Evolutionary conservation across 2,888 invertebrate genomes (phyloP), one percentile per base, ranked within the genome.

Genomic region (Strigamia maritima): DNA sequence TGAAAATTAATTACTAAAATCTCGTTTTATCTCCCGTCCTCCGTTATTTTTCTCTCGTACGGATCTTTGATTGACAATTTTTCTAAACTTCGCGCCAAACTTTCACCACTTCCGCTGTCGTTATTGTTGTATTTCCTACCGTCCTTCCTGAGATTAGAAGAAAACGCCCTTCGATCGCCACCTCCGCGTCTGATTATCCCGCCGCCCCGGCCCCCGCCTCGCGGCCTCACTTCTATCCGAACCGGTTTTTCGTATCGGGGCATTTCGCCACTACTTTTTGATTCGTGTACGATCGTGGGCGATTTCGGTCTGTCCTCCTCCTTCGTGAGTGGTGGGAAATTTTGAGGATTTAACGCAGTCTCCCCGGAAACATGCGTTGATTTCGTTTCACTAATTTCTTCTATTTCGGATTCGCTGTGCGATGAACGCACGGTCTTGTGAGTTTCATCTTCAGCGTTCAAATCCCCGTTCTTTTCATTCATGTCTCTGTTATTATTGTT

Each of bases 241-340:
- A 79, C 82, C 86, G 83, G 84, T 86, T 81, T 81, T 82, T 84
- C 79, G 81, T 76, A 82, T 84, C 82, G 82, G 38, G 22, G 65
- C 76, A 31, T 76, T 49, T n/a, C 80, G 79, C 14, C 49, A 7
- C 14, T 70, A 78, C 38, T 81, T 80, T 26, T 76, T 74, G 60
- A 22, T 19, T 79, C 80, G 14, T 7, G 19, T 40, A 60, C n/a
- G 1, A 24, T 8, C n/a, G 26, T 49, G 44, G 24, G 49, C 44
- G n/a, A 60, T 28, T 8, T 75, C 77, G 38, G 40, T 24, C 19
- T 76, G 40, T 38, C 75, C 49, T 22, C 70, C 40, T 19, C 79
- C 19, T 10, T 76, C 77, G 19, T 78, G 49, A 40, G 76, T 77
- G 31, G 81, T 19, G 28, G 65, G 31, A 26, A 79, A 75, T 31